Evolutionary conservation across 2,888 invertebrate species (phyloP).

Genomic region (Acanthopleura granulata): DNA sequence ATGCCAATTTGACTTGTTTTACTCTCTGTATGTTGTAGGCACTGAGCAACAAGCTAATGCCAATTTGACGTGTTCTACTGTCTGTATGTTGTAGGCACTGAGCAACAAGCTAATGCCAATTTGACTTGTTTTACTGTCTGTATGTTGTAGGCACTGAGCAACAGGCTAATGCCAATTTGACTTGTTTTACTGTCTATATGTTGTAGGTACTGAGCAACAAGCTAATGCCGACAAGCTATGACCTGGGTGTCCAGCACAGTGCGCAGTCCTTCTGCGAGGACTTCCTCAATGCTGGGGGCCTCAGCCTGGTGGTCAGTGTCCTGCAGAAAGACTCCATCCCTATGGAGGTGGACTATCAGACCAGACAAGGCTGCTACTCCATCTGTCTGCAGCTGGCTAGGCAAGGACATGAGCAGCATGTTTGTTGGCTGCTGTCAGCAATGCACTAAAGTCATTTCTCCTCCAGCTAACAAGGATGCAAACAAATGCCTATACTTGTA

Average conservation of each 20-base stretch:
- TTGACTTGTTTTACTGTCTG: too few relatives aligned
- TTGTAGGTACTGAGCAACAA: conserved; percentile 70
- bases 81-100: too few relatives aligned
- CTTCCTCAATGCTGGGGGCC: conserved; percentile 70
- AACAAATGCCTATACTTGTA: too few relatives aligned
- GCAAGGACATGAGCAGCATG: conserved; percentile 38
- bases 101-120: too few relatives aligned
- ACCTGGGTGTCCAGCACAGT: conserved; percentile 59
- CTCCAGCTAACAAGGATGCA: too few relatives aligned
- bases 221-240: conserved; percentile 68
- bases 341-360: conserved; percentile 69
- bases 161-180: too few relatives aligned
- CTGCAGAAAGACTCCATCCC: conserved; percentile 70
- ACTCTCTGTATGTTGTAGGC: too few relatives aligned
- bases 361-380: conserved; percentile 70
- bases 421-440: too few relatives aligned
- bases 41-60: too few relatives aligned
- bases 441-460: neutral
- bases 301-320: conserved; percentile 68
- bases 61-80: too few relatives aligned
- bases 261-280: conserved; percentile 68
- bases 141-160: too few relatives aligned
- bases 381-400: conserved; percentile 70
- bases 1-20: too few relatives aligned
- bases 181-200: neutral